These are phyloP conservation scores for Argyrosomus japonicus DNA, from an alignment of 2,113 vertebrate species.

Conservation along the genomic window DNA sequence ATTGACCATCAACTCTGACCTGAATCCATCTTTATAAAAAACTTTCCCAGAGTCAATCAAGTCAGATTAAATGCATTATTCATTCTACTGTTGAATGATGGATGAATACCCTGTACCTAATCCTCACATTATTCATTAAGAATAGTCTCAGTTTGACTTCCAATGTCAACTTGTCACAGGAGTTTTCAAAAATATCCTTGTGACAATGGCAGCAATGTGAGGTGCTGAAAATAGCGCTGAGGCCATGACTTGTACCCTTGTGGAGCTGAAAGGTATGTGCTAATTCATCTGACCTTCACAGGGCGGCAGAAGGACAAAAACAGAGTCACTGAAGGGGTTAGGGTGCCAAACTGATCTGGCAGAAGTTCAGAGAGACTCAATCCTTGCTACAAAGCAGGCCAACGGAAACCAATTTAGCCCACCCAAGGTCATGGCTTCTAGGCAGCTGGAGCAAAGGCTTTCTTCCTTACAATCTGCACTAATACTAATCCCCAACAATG, in stretches of 20 bases:
- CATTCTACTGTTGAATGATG: background rate
- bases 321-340: constrained; percentile 55
- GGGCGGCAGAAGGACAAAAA: constrained; percentile 66
- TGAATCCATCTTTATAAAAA: too few relatives aligned
- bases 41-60: background rate
- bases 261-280: constrained; percentile 76
- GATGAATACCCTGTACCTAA: background rate
- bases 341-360: constrained; percentile 76
- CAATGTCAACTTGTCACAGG: background rate
- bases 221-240: constrained; percentile 65
- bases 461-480: constrained; percentile 2
- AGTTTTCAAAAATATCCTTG: constrained; percentile 21
- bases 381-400: constrained; percentile 62
- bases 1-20: background rate
- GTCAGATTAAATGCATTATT: background rate
- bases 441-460: constrained; percentile 41
- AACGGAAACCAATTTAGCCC: constrained; percentile 69
- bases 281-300: constrained; percentile 77
- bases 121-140: background rate
- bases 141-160: background rate
- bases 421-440: constrained; percentile 65
- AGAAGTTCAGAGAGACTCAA: constrained; percentile 62
- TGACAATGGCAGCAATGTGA: constrained; percentile 59
- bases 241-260: constrained; percentile 47
- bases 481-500: background rate